Percentiles rank a stretch among this genome's conserved stretches.
phyloP scores from a whole-genome alignment of 2,888 invertebrate genomes.

The Sthenelais limicola region DNA sequence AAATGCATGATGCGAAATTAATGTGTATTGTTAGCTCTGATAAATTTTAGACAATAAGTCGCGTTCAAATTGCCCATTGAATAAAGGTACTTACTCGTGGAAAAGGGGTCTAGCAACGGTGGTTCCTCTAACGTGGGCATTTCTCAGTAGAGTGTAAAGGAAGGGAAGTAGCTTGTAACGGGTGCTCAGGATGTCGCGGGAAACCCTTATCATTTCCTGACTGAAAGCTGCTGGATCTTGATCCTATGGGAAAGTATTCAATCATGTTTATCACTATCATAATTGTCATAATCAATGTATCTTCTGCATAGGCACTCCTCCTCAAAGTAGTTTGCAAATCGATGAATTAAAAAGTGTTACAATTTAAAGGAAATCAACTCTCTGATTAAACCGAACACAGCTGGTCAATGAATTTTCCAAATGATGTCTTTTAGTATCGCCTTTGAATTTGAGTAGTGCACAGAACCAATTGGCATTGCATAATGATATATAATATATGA shows the following conservation, averaged over 20 bases:
- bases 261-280: not conserved
- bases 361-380: too few species aligned
- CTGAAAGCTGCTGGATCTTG: slow-evolving; percentile 89
- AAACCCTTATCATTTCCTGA: slow-evolving; percentile 45
- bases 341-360: not conserved
- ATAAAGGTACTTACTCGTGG: slow-evolving; percentile 63
- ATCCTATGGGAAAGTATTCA: slow-evolving; percentile 67
- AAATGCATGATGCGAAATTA: too few species aligned
- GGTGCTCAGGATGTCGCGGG: slow-evolving; percentile 58
- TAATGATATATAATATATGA: too few species aligned
- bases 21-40: too few species aligned
- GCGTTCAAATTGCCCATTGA: too few species aligned
- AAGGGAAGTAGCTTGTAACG: slow-evolving; percentile 73
- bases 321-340: too few species aligned
- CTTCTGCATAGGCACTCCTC: not conserved
- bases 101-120: slow-evolving; percentile 71
- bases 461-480: too few species aligned
- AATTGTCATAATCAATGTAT: not conserved
- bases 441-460: too few species aligned
- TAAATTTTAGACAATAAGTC: too few species aligned
- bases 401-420: too few species aligned
- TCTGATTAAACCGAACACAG: too few species aligned
- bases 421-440: too few species aligned
- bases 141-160: slow-evolving; percentile 72
- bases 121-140: slow-evolving; percentile 65